Base-by-base conservation (phyloP, 2,797 vertebrate species). In the Cirrhinus mrigala region DNA sequence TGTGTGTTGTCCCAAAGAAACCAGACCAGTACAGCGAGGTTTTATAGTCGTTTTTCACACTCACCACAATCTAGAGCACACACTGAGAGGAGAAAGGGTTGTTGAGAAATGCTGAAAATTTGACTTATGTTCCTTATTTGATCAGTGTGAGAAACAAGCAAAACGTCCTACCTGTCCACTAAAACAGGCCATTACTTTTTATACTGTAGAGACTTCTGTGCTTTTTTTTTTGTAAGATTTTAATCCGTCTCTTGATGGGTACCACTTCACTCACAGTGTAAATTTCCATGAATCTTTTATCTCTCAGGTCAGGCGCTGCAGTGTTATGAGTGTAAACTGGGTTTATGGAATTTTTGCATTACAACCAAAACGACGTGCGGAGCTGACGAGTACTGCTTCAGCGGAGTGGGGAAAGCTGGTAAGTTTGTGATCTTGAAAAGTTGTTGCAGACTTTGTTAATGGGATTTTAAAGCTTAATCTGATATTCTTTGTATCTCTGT, bases 311-410 rank as follows among this genome's bases (percentile, higher is more conserved):
- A 95, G 29, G 84, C 90, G 6, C 90, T 96, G 46, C 0, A 84
- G 54, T 96, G 95, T 89, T 95, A 95, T 88, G 15, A 94, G 0
- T 96, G 95, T 77, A 1, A 4, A 0, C 0, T 94, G 0, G 95
- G 94, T 14, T 0, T 96, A 0, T 20, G 44, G 6, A 0, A 3
- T 0, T 0, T 95, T 60, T 95, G 95, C 81, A 0, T 81, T 0
- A 95, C 94, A 12, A 1, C 22, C 0, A 0, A 76, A 50, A 3
- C 0, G 0, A 88, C 52, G 0, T 96, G 95, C 73, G 0, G 0
- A 0, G 0, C 0, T 0, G 86, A 52, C 0, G 37, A 94, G 6
- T 68, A 0, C 0, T 96, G 95, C 88, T 96, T 3, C 90, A 92
- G n/a, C 15, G 95, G 94, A 1, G 0, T 5, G 0, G 95, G 93